Conservation (phyloP, 2,888 invertebrate species). For the Drosophila diplacantha region DNA sequence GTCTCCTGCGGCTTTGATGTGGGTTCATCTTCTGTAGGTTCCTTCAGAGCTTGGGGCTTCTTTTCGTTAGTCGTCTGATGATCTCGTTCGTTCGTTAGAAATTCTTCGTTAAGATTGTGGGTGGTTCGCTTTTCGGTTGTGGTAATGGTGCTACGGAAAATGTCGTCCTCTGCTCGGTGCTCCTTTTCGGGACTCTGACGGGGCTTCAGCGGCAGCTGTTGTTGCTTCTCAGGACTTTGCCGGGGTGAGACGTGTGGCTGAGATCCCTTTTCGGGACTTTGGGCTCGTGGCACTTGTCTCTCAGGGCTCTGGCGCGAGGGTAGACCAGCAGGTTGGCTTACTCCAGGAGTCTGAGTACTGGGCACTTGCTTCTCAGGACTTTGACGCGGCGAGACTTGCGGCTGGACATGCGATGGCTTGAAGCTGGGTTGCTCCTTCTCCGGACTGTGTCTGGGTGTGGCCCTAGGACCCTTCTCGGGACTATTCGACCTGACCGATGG, state of each 20-base stretch:
- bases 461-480: slow-evolving; percentile 29
- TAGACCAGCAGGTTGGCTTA: neutral
- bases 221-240: slow-evolving; percentile 18
- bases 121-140: slow-evolving; percentile 47
- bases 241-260: slow-evolving; percentile 8
- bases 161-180: slow-evolving; percentile 35
- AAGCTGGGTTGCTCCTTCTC: slow-evolving; percentile 14
- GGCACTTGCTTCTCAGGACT: slow-evolving; percentile 30
- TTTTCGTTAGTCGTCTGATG: slow-evolving; percentile 15
- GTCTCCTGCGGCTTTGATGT: slow-evolving; percentile 17
- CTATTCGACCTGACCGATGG: slow-evolving; percentile 24
- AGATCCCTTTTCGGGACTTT: slow-evolving; percentile 10
- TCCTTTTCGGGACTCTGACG: slow-evolving; percentile 29
- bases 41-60: neutral
- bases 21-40: neutral
- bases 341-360: neutral
- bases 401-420: neutral
- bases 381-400: slow-evolving; percentile 21
- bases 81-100: slow-evolving; percentile 58
- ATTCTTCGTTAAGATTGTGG: slow-evolving; percentile 58
- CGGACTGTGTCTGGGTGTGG: slow-evolving; percentile 30
- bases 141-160: slow-evolving; percentile 51
- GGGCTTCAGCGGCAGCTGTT: slow-evolving; percentile 7
- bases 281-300: slow-evolving; percentile 2
- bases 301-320: slow-evolving; percentile 10